Evolutionary conservation across 2,888 invertebrate species (phyloP).

Genomic region (Tineola bisselliella): DNA sequence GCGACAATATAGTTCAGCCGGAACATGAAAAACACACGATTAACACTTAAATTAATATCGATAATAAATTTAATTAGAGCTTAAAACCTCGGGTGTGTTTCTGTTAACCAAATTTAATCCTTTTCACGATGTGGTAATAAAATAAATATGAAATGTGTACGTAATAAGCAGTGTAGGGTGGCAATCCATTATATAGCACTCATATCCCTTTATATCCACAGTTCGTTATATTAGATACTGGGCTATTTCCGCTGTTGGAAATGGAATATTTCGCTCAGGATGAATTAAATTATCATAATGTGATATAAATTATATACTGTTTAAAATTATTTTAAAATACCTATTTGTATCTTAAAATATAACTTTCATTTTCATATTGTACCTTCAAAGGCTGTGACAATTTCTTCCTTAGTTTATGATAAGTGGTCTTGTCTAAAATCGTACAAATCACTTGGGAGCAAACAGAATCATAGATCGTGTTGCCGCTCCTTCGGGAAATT

Average conservation of each 20-base stretch:
- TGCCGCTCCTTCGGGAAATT: slow-evolving; percentile 44
- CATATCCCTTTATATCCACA: background rate
- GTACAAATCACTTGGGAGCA: slow-evolving; percentile 26
- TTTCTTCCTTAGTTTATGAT: background rate
- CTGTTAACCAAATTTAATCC: background rate
- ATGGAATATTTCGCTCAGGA: background rate
- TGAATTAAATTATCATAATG: slow-evolving; percentile 1
- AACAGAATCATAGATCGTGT: slow-evolving; percentile 37
- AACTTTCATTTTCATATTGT: background rate
- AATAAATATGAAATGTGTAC: background rate
- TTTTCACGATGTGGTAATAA: background rate
- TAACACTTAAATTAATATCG: background rate
- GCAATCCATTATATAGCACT: background rate
- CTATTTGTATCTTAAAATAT: no score
- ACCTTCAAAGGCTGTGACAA: background rate
- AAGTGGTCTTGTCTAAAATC: slow-evolving; percentile 32
- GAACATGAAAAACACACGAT: background rate
- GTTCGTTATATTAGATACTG: background rate
- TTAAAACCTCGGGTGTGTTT: background rate
- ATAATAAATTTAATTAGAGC: background rate
- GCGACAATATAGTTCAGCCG: background rate
- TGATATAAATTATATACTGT: background rate
- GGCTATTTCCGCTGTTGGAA: background rate
- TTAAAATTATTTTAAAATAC: no score
- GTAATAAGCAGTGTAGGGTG: background rate